A percentile compares a stretch with the other conserved stretches of the same genome.
Conservation (phyloP, 2,797 vertebrate genomes). For the Pseudomugil tenellus region DNA sequence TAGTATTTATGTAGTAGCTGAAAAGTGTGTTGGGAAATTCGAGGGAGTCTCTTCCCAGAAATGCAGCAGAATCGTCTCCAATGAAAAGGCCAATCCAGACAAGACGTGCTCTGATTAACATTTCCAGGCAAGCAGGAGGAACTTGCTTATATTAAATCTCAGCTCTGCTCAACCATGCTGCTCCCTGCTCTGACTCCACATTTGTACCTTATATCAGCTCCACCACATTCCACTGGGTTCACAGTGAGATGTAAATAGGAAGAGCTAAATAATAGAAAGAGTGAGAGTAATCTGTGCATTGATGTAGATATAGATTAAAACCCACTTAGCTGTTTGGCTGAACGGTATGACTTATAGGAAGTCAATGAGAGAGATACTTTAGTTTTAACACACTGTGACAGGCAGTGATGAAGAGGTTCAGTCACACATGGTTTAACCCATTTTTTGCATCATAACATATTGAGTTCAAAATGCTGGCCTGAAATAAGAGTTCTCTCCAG, state of each 20-base stretch:
- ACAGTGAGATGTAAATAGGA: slow-evolving; percentile 4
- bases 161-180: not conserved
- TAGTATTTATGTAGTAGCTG: slow-evolving; percentile 21
- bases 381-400: slow-evolving; percentile 4
- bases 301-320: slow-evolving; percentile 22
- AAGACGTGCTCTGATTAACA: slow-evolving; percentile 24
- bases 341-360: not conserved
- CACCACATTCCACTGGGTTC: slow-evolving; percentile 2
- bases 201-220: slow-evolving; percentile 6
- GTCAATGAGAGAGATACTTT: slow-evolving; percentile 5
- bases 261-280: not conserved
- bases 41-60: slow-evolving; percentile 16
- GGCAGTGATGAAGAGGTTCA: not conserved
- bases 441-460: slow-evolving; percentile 13
- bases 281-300: slow-evolving; percentile 4
- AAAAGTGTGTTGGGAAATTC: slow-evolving; percentile 4
- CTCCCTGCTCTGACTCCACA: slow-evolving; percentile 6
- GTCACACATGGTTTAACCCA: not conserved
- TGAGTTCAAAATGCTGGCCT: not conserved
- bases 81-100: slow-evolving; percentile 23
- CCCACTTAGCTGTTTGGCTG: not conserved
- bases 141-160: slow-evolving; percentile 10
- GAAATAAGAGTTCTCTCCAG: slow-evolving; percentile 1
- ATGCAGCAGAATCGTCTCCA: not conserved
- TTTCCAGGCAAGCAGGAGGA: slow-evolving; percentile 16